A percentile compares a stretch with the other conserved stretches of the same genome.
Evolutionary conservation across 2,113 vertebrate species (phyloP).

Genomic region (Pachycephala philippinensis): DNA sequence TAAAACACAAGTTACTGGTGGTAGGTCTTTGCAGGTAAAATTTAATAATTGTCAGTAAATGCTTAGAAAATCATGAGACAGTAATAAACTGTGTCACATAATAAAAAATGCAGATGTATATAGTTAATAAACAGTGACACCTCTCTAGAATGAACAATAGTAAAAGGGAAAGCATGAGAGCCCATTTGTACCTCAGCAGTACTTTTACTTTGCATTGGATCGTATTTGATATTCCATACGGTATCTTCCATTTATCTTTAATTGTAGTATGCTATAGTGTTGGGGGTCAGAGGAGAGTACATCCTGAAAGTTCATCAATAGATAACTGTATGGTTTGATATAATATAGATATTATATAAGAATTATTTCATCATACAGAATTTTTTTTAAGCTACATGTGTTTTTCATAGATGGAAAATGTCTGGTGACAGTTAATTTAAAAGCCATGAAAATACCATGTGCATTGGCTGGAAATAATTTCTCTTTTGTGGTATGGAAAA

Average conservation of each 20-base stretch:
- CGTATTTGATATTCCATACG: rapidly evolving
- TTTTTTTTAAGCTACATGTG: not conserved
- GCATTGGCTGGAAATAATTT: not conserved
- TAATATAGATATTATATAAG: not conserved
- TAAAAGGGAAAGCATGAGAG: not conserved
- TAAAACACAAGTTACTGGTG: not conserved
- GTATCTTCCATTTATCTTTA: not conserved
- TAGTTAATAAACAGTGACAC: not conserved
- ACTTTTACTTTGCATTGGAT: not conserved
- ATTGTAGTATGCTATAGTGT: not conserved
- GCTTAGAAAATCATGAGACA: not conserved
- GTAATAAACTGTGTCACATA: not conserved
- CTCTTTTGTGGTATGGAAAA: not conserved
- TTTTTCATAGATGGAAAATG: not conserved
- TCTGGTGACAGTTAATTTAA: not conserved
- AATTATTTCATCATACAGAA: not conserved
- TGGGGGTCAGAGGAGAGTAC: not conserved
- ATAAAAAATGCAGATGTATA: not conserved
- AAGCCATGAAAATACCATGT: not conserved
- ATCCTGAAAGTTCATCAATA: not conserved
- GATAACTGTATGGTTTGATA: not conserved
- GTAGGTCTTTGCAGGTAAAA: not conserved
- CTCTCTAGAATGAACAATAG: not conserved
- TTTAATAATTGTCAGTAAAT: not conserved
- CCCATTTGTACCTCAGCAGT: not conserved